Evolutionary conservation across 2,113 vertebrate genomes (phyloP).

Genomic region (Hippocampus mohnikei): DNA sequence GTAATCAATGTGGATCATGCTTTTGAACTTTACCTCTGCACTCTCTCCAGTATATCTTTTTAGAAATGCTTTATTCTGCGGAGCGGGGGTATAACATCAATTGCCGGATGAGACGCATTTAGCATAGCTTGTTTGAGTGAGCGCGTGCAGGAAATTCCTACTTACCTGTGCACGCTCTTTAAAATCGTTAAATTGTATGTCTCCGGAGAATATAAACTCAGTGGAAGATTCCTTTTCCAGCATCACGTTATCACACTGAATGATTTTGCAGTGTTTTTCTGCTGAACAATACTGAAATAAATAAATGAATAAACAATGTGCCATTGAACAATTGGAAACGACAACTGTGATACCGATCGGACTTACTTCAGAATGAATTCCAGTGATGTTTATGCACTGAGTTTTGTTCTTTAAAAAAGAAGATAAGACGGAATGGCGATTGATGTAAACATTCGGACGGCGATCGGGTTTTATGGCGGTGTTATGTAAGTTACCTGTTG

Average conservation of each 20-base stretch:
- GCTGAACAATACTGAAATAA: slow-evolving; percentile 41
- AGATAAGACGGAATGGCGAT: no score
- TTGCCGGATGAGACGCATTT: not conserved
- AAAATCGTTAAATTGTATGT: slow-evolving; percentile 41
- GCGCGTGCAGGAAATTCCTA: not conserved
- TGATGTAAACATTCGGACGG: not conserved
- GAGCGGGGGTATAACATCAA: slow-evolving; percentile 2
- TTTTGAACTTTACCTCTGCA: slow-evolving; percentile 32
- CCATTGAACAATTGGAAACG: not conserved
- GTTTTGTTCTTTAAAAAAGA: slow-evolving; percentile 46
- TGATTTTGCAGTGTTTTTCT: slow-evolving; percentile 7
- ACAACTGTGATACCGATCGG: slow-evolving; percentile 5
- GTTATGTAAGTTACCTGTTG: slow-evolving; percentile 39
- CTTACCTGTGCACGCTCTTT: slow-evolving; percentile 24
- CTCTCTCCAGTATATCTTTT: slow-evolving; percentile 37
- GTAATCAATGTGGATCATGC: slow-evolving; percentile 31
- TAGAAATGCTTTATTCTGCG: slow-evolving; percentile 46
- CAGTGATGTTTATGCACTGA: slow-evolving; percentile 15
- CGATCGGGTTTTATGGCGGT: not conserved
- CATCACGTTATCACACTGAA: slow-evolving; percentile 40
- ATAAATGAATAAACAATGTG: not conserved
- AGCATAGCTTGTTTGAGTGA: not conserved
- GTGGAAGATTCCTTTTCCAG: slow-evolving; percentile 27
- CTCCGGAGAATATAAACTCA: slow-evolving; percentile 35
- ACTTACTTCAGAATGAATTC: slow-evolving; percentile 30